Evolutionary conservation across 2,797 vertebrate species (phyloP).

Genomic region (Ctenopoma multispine): DNA sequence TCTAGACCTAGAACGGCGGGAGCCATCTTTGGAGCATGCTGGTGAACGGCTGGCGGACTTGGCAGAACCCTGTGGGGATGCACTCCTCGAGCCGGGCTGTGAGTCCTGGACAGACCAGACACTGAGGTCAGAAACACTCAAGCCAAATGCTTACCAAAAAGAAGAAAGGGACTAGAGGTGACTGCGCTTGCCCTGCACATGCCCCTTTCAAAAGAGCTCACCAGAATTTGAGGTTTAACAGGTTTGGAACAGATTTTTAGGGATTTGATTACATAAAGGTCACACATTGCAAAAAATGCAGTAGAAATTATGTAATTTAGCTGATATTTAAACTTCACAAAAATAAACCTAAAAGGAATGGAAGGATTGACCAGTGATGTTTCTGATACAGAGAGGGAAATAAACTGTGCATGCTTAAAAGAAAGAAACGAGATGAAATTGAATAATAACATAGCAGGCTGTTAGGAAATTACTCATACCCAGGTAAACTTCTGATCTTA

Average conservation of each 20-base stretch:
- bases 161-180: constrained; percentile 52
- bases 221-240: constrained; percentile 44
- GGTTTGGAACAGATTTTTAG: constrained; percentile 39
- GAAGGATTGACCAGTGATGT: constrained; percentile 65
- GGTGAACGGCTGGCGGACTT: constrained; percentile 91
- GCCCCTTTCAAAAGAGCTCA: constrained; percentile 54
- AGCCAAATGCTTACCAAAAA: constrained; percentile 51
- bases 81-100: constrained; percentile 92
- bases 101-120: constrained; percentile 91
- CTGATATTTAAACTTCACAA: constrained; percentile 49
- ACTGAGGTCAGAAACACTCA: constrained; percentile 74
- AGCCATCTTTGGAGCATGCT: constrained; percentile 92
- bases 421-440: constrained; percentile 78
- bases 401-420: constrained; percentile 79
- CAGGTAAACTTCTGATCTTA: constrained; percentile 96
- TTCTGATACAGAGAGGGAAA: constrained; percentile 64
- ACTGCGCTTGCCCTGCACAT: constrained; percentile 47
- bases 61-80: constrained; percentile 90
- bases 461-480: constrained; percentile 97
- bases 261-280: constrained; percentile 21
- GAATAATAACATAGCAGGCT: constrained; percentile 91
- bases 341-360: constrained; percentile 38
- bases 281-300: constrained; percentile 37
- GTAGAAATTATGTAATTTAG: constrained; percentile 51
- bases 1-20: constrained; percentile 89